Percentiles rank a stretch among this genome's conserved stretches.
phyloP scores from a whole-genome alignment of 2,888 invertebrate species.

The Sussaba pulchella region DNA sequence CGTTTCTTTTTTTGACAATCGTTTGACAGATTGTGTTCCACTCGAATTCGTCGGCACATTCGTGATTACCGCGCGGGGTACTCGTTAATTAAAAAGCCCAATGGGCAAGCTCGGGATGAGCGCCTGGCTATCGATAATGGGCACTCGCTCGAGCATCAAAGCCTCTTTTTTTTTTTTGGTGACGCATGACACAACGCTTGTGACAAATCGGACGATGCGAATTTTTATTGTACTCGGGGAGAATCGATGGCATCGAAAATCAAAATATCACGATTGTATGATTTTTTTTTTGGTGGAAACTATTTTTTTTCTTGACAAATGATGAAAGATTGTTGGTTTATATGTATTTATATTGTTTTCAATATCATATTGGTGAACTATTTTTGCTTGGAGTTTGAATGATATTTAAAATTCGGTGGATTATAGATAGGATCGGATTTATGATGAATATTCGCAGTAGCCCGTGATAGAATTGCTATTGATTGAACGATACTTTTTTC shows the following conservation, averaged over 20 bases:
- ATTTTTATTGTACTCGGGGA: constrained; percentile 4
- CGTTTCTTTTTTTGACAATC: constrained; percentile 38
- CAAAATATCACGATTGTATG: too few relatives aligned
- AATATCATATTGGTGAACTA: too few relatives aligned
- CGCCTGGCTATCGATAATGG: constrained; percentile 56
- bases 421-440: too few relatives aligned
- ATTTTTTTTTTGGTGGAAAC: too few relatives aligned
- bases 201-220: constrained; percentile 30
- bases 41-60: constrained; percentile 61
- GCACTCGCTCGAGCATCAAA: constrained; percentile 32
- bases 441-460: too few relatives aligned
- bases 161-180: constrained; percentile 26
- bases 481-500: too few relatives aligned
- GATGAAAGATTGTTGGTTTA: background rate
- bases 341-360: background rate
- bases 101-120: constrained; percentile 46
- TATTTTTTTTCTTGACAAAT: too few relatives aligned
- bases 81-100: constrained; percentile 64
- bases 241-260: background rate
- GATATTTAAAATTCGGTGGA: too few relatives aligned
- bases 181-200: constrained; percentile 27
- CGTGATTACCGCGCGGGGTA: constrained; percentile 56
- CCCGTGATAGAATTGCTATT: too few relatives aligned
- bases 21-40: constrained; percentile 64
- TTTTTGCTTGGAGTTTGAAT: too few relatives aligned